These are phyloP conservation scores for Leptinotarsa lineolata DNA, from an alignment of 1,140 invertebrate species.

Conservation along the genomic window DNA sequence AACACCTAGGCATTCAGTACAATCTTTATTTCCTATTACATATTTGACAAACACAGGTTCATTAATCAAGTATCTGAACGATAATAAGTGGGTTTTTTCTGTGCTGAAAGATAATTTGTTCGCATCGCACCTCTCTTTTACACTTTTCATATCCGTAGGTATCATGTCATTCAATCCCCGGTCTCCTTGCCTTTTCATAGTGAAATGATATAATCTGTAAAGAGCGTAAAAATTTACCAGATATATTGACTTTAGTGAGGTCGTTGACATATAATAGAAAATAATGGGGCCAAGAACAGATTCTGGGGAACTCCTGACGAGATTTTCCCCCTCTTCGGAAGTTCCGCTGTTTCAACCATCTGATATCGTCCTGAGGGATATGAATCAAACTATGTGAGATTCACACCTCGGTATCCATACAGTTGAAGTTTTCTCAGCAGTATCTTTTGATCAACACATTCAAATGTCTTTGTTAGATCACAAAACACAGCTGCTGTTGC, in stretches of 20 bases:
- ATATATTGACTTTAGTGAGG: no score
- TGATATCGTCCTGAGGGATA: background rate
- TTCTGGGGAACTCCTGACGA: background rate
- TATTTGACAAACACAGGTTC: no score
- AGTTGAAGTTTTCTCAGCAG: slow-evolving; percentile 13
- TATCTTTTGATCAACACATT: no score
- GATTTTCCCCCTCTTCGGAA: background rate
- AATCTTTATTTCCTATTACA: background rate
- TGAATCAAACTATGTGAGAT: slow-evolving; percentile 1
- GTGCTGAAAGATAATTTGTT: background rate
- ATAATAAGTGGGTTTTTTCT: no score
- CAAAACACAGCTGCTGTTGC: background rate
- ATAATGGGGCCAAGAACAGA: slow-evolving; percentile 1
- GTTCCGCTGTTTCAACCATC: slow-evolving; percentile 4
- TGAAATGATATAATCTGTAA: slow-evolving; percentile 6
- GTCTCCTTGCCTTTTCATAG: slow-evolving; percentile 8
- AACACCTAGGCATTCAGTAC: background rate
- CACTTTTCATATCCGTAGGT: background rate
- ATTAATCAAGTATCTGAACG: no score
- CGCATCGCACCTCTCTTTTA: slow-evolving; percentile 8
- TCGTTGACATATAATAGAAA: slow-evolving; percentile 4
- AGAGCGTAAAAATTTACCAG: slow-evolving; percentile 10
- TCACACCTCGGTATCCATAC: background rate
- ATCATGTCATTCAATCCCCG: background rate
- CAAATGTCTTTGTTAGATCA: slow-evolving; percentile 7